Evolutionary conservation across 2,888 invertebrate species (phyloP), one percentile per base, ranked within the genome.

Genomic region (Encarsia formosa): DNA sequence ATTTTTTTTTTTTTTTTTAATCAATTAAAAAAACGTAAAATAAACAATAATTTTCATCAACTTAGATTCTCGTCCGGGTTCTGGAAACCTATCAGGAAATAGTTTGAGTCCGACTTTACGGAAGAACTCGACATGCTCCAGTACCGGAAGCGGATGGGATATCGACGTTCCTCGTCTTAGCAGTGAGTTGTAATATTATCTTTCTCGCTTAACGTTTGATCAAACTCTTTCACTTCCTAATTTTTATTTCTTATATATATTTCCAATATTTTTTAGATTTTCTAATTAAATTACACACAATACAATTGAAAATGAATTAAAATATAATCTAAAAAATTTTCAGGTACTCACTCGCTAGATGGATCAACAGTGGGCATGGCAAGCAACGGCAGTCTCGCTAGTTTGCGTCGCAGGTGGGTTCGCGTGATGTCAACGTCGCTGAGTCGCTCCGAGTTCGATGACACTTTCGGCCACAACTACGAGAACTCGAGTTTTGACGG

Each of bases 391-490:
- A 80, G 80, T 57, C 75, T 79, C 48, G 78, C 79, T 59, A 80
- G 79, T 61, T 67, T 81, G 26, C 79, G 80, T 54, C 74, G 81
- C 48, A 73, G 81, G 45, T 79, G 79, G 76, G 63, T 78, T 49
- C 69, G 81, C 41, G 78, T 76, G 16, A 74, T 78, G 26, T 78
- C 77, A 15, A 81, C 79, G 5, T 81, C 81, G 3, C 69, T 83
- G 29, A 78, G 78, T 59, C 74, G 77, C 49, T 65, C 68, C 5
- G 71, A 73, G n/a, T 71, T 71, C 8, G 72, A 70, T 11, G 73
- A 71, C 8, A 59, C 63, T n/a, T 69, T 69, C 38, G 66, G 68
- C 31, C 62, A 62, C n/a, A 65, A 59, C 41, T 54, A 50, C n/a
- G 66, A 70, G 6, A 4, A 35, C 5, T 11, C 13, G 5, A n/a